Conservation (phyloP, 1,140 invertebrate species). For the Pygmarrhopalites habei region DNA sequence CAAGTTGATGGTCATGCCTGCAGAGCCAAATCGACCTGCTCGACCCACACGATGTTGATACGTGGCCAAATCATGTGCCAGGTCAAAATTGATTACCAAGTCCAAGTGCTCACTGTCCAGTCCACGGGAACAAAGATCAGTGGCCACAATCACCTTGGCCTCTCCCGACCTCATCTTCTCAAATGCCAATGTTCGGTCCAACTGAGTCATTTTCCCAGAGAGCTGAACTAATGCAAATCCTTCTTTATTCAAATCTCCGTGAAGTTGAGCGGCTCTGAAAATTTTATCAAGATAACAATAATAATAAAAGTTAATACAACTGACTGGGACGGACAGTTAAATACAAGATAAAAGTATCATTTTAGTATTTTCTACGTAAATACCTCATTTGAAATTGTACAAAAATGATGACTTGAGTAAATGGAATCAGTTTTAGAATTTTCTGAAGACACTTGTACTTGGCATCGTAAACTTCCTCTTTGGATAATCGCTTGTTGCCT, state of each 20-base stretch:
- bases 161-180: constrained; percentile 22
- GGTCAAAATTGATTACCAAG: constrained; percentile 86
- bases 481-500: constrained; percentile 53
- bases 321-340: not conserved
- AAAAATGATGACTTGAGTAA: constrained; percentile 87
- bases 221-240: constrained; percentile 74
- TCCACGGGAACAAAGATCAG: constrained; percentile 51
- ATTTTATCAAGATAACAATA: too few species aligned
- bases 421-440: constrained; percentile 63
- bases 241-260: constrained; percentile 16
- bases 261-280: constrained; percentile 31
- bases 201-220: constrained; percentile 81
- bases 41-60: constrained; percentile 90
- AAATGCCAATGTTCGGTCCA: constrained; percentile 40
- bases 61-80: constrained; percentile 70
- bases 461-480: constrained; percentile 48
- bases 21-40: constrained; percentile 74
- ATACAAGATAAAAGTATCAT: not conserved
- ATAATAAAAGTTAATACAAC: not conserved
- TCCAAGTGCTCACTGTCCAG: constrained; percentile 90
- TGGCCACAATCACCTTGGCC: constrained; percentile 33
- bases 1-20: constrained; percentile 63
- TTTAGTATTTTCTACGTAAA: constrained; percentile 3
- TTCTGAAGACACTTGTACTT: constrained; percentile 64
- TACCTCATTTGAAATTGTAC: constrained; percentile 73